Evolutionary conservation across 53 echinoderm and acorn worm genomes (phyloP).

Genomic region (Hippasteria phrygiana): DNA sequence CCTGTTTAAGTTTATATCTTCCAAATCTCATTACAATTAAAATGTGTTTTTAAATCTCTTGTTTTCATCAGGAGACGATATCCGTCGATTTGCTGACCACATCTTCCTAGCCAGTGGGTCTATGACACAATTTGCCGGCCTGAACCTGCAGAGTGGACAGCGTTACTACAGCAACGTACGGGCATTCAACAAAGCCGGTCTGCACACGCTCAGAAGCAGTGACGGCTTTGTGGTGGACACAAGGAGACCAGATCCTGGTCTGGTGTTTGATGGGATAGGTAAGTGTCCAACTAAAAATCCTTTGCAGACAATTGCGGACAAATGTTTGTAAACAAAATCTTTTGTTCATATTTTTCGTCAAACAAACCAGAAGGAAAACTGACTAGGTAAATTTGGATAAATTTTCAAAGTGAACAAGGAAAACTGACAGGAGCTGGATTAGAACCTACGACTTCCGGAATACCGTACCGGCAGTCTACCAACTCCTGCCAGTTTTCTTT

Average conservation of each 20-base stretch:
- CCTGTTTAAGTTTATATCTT: background rate
- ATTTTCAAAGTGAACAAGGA: too few relatives aligned
- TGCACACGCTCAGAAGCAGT: constrained; percentile 37
- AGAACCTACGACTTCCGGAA: too few relatives aligned
- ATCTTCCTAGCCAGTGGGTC: background rate
- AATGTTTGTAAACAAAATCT: background rate
- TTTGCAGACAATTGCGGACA: background rate
- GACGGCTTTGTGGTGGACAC: constrained; percentile 61
- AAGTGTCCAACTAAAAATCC: background rate
- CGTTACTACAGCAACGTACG: constrained; percentile 61
- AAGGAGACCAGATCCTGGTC: constrained; percentile 17
- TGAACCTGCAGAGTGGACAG: constrained; percentile 22
- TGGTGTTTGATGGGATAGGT: constrained; percentile 61
- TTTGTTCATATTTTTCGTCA: background rate
- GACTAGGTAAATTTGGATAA: too few relatives aligned
- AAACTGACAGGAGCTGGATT: too few relatives aligned
- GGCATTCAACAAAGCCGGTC: constrained; percentile 63
- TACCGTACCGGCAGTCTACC: too few relatives aligned
- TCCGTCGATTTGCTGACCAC: constrained; percentile 15
- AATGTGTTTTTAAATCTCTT: too few relatives aligned
- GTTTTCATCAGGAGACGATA: constrained; percentile 11
- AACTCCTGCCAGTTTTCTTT: too few relatives aligned
- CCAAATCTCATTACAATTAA: background rate
- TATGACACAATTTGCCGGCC: background rate
- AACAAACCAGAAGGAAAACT: too few relatives aligned